Conservation (phyloP, 2,888 invertebrate species). For the Thereva nobilitata region DNA sequence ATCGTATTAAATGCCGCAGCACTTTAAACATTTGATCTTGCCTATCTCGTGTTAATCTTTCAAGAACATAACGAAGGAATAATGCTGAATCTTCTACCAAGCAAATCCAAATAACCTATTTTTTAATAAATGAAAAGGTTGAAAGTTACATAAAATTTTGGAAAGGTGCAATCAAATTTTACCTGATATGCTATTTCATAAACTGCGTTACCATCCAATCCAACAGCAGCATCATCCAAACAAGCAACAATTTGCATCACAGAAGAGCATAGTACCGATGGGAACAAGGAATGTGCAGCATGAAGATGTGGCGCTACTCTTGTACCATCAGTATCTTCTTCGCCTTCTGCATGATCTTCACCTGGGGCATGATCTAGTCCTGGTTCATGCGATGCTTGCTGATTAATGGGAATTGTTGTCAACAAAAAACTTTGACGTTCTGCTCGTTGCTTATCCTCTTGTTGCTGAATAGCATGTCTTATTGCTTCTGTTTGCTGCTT, state of each 20-base stretch:
- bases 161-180: slow-evolving; percentile 40
- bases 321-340: slow-evolving; percentile 70
- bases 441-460: slow-evolving; percentile 93
- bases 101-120: slow-evolving; percentile 93
- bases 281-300: slow-evolving; percentile 93
- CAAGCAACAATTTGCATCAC: slow-evolving; percentile 93
- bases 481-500: slow-evolving; percentile 99
- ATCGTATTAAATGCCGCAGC: slow-evolving; percentile 87
- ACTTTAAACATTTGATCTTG: slow-evolving; percentile 94
- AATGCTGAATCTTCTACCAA: slow-evolving; percentile 96
- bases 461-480: slow-evolving; percentile 90
- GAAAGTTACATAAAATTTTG: slow-evolving; percentile 1
- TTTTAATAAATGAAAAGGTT: background rate
- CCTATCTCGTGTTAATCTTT: slow-evolving; percentile 89
- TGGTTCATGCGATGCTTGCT: slow-evolving; percentile 95
- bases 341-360: slow-evolving; percentile 87
- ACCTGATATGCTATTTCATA: slow-evolving; percentile 96
- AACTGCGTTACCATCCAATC: slow-evolving; percentile 91
- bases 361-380: slow-evolving; percentile 81
- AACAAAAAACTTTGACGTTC: slow-evolving; percentile 94
- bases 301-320: slow-evolving; percentile 82
- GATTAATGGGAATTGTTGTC: slow-evolving; percentile 92
- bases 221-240: slow-evolving; percentile 95
- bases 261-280: slow-evolving; percentile 94
- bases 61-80: slow-evolving; percentile 93